Conservation (phyloP, 2,113 vertebrate species). For the Sebastes fasciatus region DNA sequence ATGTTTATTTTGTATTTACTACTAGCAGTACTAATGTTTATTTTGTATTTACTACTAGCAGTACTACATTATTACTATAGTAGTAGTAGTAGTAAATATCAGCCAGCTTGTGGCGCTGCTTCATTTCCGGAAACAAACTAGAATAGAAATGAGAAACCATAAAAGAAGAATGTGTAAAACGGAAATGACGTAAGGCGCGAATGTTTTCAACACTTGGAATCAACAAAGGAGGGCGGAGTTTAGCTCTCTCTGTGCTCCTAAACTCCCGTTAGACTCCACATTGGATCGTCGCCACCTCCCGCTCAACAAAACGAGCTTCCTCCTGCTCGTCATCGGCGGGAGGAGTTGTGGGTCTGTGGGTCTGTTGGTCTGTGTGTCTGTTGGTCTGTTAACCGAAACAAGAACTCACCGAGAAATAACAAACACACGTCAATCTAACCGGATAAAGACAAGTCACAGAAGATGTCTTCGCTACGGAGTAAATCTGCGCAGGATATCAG, state of each 20-base stretch:
- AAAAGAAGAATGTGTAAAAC: slow-evolving; percentile 21
- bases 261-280: accelerated
- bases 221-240: slow-evolving; percentile 43
- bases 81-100: too few species aligned
- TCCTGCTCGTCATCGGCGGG: background rate
- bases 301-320: slow-evolving; percentile 24
- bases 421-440: accelerated
- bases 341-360: background rate
- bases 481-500: slow-evolving; percentile 73
- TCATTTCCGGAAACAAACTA: accelerated
- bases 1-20: too few species aligned
- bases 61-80: too few species aligned
- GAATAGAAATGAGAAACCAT: background rate
- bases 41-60: too few species aligned
- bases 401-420: background rate
- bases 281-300: background rate
- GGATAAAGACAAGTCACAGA: background rate
- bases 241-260: accelerated
- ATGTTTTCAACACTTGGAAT: background rate
- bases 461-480: slow-evolving; percentile 63
- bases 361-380: background rate
- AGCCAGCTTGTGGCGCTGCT: slow-evolving; percentile 34
- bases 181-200: background rate
- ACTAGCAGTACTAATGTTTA: too few species aligned
- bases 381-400: background rate